Evolutionary conservation across 92 coral and sea anemone genomes (phyloP).

Genomic region (Porites cylindrica): DNA sequence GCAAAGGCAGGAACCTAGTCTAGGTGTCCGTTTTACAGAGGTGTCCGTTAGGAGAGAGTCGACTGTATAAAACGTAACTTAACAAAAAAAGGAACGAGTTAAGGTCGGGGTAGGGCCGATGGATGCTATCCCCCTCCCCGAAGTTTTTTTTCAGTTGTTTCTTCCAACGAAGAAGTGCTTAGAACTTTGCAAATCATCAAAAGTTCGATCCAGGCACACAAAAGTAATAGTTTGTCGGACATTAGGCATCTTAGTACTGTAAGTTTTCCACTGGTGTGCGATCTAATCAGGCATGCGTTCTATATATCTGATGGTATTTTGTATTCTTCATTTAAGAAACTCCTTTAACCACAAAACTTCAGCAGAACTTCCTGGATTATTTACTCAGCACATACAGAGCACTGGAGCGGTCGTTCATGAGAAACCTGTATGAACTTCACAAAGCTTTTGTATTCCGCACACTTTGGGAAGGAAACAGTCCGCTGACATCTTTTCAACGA

Average conservation of each 20-base stretch:
- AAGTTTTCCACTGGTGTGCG: background rate
- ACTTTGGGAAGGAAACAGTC: conserved; percentile 1
- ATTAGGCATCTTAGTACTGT: background rate
- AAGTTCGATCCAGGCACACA: too few relatives aligned
- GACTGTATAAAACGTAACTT: too few relatives aligned
- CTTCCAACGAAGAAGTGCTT: too few relatives aligned
- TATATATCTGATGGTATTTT: background rate
- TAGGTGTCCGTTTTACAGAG: too few relatives aligned
- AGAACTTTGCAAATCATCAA: too few relatives aligned
- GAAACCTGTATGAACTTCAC: background rate
- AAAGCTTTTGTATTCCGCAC: conserved; percentile 17
- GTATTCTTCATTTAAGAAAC: background rate
- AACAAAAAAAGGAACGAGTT: too few relatives aligned
- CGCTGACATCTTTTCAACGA: background rate
- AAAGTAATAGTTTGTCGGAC: too few relatives aligned
- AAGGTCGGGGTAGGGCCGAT: too few relatives aligned
- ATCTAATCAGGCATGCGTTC: background rate
- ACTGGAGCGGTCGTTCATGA: conserved; percentile 2
- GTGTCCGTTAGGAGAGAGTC: too few relatives aligned
- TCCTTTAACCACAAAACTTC: background rate
- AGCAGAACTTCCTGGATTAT: conserved; percentile 19
- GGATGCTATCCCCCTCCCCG: too few relatives aligned
- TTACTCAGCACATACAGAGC: conserved; percentile 1
- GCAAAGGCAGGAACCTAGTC: too few relatives aligned
- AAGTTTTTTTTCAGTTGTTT: too few relatives aligned